phyloP scores from a whole-genome alignment of 92 coral and sea anemone species.

The Diadumene lineata region DNA sequence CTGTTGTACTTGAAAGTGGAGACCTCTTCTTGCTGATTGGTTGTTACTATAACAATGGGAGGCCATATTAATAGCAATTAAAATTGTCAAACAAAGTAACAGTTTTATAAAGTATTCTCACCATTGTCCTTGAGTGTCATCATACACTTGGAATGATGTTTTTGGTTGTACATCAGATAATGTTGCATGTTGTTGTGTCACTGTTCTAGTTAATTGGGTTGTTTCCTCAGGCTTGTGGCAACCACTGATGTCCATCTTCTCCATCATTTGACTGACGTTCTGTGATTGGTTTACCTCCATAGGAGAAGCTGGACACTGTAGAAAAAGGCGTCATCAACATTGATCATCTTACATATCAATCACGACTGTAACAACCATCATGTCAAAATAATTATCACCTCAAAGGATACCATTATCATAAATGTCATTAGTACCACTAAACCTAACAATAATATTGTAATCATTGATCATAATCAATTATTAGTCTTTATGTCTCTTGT shows the following conservation, averaged over 20 bases:
- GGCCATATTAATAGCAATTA: background rate
- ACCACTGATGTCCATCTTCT: constrained; percentile 36
- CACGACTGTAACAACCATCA: background rate
- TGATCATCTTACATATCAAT: background rate
- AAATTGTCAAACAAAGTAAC: too few species aligned
- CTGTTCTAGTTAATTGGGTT: background rate
- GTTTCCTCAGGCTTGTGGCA: constrained; percentile 14
- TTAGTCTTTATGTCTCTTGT: too few species aligned
- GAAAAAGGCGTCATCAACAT: background rate
- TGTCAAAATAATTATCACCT: background rate
- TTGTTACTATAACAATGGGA: constrained; percentile 22
- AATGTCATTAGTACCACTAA: background rate
- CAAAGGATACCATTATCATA: background rate
- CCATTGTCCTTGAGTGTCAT: background rate
- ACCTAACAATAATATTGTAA: too few species aligned
- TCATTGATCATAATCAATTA: too few species aligned
- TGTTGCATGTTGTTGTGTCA: too few species aligned
- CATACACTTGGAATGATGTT: background rate
- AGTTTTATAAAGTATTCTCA: constrained; percentile 2
- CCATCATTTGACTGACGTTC: background rate
- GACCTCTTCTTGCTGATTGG: constrained; percentile 53
- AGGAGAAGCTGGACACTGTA: constrained; percentile 6
- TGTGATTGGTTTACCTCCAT: background rate
- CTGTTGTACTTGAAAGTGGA: constrained; percentile 19
- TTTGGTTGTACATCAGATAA: too few species aligned